These are phyloP conservation scores for human DNA, from an alignment of 2,113 vertebrate species.

Conservation along the genomic window DNA sequence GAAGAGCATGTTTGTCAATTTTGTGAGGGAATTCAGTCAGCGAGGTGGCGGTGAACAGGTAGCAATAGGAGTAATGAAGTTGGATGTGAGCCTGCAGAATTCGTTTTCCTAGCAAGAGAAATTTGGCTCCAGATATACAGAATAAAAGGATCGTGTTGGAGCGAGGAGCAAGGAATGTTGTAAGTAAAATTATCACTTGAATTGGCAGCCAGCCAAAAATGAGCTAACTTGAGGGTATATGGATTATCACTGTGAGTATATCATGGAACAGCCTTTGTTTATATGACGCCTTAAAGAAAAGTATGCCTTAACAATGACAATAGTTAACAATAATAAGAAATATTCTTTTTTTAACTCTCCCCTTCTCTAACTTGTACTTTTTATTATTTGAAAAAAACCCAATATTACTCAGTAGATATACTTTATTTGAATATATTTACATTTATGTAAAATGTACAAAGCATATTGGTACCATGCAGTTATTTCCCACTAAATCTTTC, in stretches of 20 bases:
- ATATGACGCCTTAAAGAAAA: background rate
- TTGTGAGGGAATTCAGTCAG: background rate
- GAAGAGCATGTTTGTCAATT: background rate
- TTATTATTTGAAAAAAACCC: background rate
- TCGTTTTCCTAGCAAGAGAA: background rate
- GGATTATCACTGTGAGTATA: background rate
- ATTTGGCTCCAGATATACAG: background rate
- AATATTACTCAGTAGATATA: background rate
- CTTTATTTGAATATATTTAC: slow-evolving; percentile 4
- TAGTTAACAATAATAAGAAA: background rate
- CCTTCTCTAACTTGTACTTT: background rate
- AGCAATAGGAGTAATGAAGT: background rate
- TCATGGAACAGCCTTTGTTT: background rate
- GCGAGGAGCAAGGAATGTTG: background rate
- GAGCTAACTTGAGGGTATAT: background rate
- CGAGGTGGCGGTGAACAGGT: background rate
- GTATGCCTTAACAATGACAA: background rate
- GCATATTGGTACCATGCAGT: background rate
- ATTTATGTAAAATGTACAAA: background rate
- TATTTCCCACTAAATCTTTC: background rate
- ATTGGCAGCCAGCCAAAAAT: background rate
- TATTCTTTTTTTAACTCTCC: background rate
- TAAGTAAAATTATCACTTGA: background rate
- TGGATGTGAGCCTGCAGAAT: background rate
- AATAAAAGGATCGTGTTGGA: background rate